Base-by-base conservation (phyloP, 1,140 invertebrate species). In the Drosophila sturtevanti region DNA sequence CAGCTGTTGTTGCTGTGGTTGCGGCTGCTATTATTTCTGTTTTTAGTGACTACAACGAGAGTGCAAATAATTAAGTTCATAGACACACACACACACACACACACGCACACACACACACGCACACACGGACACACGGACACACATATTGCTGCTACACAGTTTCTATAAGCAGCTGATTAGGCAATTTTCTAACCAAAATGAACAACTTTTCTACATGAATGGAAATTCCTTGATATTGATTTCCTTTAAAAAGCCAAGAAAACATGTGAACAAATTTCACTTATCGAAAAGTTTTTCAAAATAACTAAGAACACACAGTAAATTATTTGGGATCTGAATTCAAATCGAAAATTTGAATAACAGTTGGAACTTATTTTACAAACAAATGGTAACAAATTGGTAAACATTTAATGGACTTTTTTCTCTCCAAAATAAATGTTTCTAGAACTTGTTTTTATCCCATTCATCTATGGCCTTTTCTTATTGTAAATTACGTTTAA, bases 41-140 rank as follows among this genome's bases (percentile, higher is more conserved):
- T 76, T 56, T 76, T 76, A 76, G 64, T 76, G 72, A 76, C 72
- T 76, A 68, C 72, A 75, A 55, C 41, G 38, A 41, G 35, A 51
- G 58, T 76, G 72, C 72, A 75, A 76, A 76, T 76, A 76, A 76
- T 76, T 58, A 68, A 76, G 72, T 76, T 34, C 38, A 58, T 60
- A 56, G 55, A 38, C 56, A 34, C 14, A 5, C 12, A 54, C 24
- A 27, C 24, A 56, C 61, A 44, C 55, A 44, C 27, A 67, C 27
- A 58, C 4, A 4, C 5, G 27, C 27, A 31, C 27, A 31, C 27
- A 37, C 55, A 44, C 27, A 67, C 27, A 58, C 27, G 7, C 27
- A 31, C 27, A 37, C 55, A 44, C 27, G 61, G 14, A 58, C 55
- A 34, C 6, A 56, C n/a, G 0, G 4, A 21, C 34, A 34, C 24